Conservation (phyloP, 2,888 invertebrate genomes). For the Eucera pruinosa region DNA sequence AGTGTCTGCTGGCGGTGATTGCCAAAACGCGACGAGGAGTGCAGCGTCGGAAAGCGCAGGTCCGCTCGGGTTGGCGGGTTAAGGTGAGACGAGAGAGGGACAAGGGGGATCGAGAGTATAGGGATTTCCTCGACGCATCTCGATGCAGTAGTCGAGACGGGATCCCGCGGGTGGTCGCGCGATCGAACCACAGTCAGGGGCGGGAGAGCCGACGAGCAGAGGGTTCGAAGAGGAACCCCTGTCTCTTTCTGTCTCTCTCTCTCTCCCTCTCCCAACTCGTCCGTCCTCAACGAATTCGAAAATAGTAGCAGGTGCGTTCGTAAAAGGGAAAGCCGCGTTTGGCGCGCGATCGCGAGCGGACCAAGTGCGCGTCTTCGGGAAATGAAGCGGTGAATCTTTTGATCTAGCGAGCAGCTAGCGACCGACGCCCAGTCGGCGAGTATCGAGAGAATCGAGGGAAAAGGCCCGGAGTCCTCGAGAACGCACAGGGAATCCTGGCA, state of each 20-base stretch:
- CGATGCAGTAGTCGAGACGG: constrained; percentile 73
- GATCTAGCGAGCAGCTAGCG: background rate
- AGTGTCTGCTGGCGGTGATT: constrained; percentile 29
- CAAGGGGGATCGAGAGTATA: constrained; percentile 25
- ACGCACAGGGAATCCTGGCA: constrained; percentile 40
- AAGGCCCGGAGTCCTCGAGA: constrained; percentile 22
- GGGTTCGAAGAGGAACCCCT: constrained; percentile 27
- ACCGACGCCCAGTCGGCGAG: constrained; percentile 42
- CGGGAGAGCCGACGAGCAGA: constrained; percentile 50
- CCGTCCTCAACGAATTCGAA: constrained; percentile 23
- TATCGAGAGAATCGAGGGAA: constrained; percentile 3
- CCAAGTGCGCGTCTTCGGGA: too few relatives aligned
- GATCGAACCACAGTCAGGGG: constrained; percentile 72
- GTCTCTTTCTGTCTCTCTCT: constrained; percentile 31
- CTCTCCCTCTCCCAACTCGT: background rate
- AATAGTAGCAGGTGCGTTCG: background rate
- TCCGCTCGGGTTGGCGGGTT: constrained; percentile 25
- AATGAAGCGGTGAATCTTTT: background rate
- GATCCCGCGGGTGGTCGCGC: constrained; percentile 74
- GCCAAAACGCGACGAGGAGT: constrained; percentile 33
- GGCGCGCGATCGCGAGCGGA: background rate
- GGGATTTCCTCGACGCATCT: constrained; percentile 56
- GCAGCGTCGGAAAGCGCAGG: constrained; percentile 59
- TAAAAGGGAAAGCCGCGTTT: background rate
- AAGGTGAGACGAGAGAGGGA: constrained; percentile 28